A percentile compares a stretch with the other conserved stretches of the same genome.
phyloP scores from a whole-genome alignment of 2,888 invertebrate species.

The Acrobasis consociella region DNA sequence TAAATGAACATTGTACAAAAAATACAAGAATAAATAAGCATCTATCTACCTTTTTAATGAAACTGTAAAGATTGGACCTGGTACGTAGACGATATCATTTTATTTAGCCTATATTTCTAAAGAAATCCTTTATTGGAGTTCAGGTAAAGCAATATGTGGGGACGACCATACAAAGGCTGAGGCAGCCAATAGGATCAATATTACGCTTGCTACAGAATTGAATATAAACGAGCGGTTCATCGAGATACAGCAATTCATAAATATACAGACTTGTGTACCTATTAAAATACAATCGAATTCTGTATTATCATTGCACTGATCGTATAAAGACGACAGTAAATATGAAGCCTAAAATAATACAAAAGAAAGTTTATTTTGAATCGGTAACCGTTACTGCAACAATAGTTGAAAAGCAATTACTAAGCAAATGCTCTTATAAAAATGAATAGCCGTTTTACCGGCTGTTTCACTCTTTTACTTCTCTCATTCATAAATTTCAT shows the following conservation, averaged over 20 bases:
- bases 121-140: slow-evolving; percentile 1
- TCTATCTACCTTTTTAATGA: not conserved
- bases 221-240: slow-evolving; percentile 9
- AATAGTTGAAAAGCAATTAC: slow-evolving; percentile 36
- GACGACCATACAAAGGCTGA: slow-evolving; percentile 18
- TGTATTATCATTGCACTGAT: not conserved
- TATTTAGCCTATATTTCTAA: not conserved
- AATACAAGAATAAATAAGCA: no score
- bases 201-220: slow-evolving; percentile 17
- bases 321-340: not conserved
- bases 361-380: not conserved
- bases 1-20: no score
- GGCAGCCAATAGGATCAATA: slow-evolving; percentile 23
- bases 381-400: not conserved
- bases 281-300: not conserved
- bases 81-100: not conserved
- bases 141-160: slow-evolving; percentile 17
- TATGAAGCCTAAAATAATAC: not conserved
- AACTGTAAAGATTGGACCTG: not conserved
- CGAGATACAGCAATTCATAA: slow-evolving; percentile 10
- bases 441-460: slow-evolving; percentile 41
- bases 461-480: not conserved
- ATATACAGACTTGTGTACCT: not conserved
- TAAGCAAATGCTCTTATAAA: slow-evolving; percentile 43
- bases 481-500: not conserved